Conservation (phyloP, 2,797 vertebrate genomes). For the Triplophysa bombifrons region DNA sequence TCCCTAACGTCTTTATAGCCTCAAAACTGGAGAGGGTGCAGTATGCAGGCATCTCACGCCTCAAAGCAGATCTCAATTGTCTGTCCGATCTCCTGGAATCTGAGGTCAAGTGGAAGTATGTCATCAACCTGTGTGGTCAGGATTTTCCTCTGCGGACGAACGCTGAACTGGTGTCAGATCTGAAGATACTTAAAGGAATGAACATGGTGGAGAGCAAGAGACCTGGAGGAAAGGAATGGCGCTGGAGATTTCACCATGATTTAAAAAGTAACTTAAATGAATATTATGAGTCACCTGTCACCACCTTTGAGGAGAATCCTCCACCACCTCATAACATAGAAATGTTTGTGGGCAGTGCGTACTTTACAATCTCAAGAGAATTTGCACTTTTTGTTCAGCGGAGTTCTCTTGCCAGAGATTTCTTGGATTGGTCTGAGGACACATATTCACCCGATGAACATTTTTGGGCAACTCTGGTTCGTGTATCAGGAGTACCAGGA, state of each 20-base stretch:
- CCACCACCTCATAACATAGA: conserved; percentile 80
- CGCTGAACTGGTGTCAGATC: conserved; percentile 80
- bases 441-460: conserved; percentile 93
- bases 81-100: conserved; percentile 84
- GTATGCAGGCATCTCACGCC: conserved; percentile 87
- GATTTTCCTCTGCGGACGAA: conserved; percentile 91
- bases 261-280: conserved; percentile 76
- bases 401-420: conserved; percentile 77
- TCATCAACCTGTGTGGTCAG: conserved; percentile 91
- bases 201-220: conserved; percentile 88
- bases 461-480: conserved; percentile 88
- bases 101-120: conserved; percentile 84
- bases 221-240: conserved; percentile 81
- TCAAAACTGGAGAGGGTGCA: conserved; percentile 85
- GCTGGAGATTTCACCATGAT: conserved; percentile 81
- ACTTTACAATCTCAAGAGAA: conserved; percentile 83
- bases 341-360: conserved; percentile 91
- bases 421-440: conserved; percentile 87
- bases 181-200: conserved; percentile 79
- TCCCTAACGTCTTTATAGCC: conserved; percentile 86
- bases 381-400: conserved; percentile 77
- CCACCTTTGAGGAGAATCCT: conserved; percentile 75
- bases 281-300: conserved; percentile 77
- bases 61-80: conserved; percentile 90
- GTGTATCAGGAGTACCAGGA: conserved; percentile 84